Conservation (phyloP, 2,888 invertebrate species). For the Allophyes oxyacanthae region DNA sequence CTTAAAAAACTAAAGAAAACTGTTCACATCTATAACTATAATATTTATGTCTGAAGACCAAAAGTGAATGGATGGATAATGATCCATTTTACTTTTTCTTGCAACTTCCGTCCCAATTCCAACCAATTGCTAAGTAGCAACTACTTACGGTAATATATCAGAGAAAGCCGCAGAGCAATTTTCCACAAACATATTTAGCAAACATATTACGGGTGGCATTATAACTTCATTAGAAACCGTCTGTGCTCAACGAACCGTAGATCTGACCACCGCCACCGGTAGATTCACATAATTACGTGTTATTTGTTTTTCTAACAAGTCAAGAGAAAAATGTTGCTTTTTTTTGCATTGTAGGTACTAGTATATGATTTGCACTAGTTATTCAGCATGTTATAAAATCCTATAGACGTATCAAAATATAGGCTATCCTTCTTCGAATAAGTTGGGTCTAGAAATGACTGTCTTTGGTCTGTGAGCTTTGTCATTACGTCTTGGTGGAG, state of each 20-base stretch:
- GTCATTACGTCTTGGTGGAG: too few relatives aligned
- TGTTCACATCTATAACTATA: too few relatives aligned
- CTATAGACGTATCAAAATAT: too few relatives aligned
- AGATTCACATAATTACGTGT: conserved; percentile 63
- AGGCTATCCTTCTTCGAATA: too few relatives aligned
- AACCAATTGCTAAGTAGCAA: conserved; percentile 24
- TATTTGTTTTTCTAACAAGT: conserved; percentile 46
- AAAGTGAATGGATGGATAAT: not conserved
- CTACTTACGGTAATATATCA: conserved; percentile 21
- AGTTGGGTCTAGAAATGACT: too few relatives aligned
- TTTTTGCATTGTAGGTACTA: conserved; percentile 10
- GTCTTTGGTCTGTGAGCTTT: too few relatives aligned
- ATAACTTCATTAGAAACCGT: conserved; percentile 67
- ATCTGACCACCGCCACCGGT: conserved; percentile 51
- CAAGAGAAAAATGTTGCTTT: conserved; percentile 29
- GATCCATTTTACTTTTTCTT: conserved; percentile 9
- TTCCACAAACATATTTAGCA: conserved; percentile 58
- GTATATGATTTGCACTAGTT: conserved; percentile 25
- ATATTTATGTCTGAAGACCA: not conserved
- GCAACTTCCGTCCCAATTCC: conserved; percentile 26
- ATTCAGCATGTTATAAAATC: too few relatives aligned
- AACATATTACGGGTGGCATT: conserved; percentile 51
- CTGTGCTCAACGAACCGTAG: conserved; percentile 59
- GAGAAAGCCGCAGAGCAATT: conserved; percentile 53
- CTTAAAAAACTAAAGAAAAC: too few relatives aligned